Percentiles rank a stretch among this genome's conserved stretches.
Conservation (phyloP, 1,140 invertebrate species). For the Callitettix versicolor region DNA sequence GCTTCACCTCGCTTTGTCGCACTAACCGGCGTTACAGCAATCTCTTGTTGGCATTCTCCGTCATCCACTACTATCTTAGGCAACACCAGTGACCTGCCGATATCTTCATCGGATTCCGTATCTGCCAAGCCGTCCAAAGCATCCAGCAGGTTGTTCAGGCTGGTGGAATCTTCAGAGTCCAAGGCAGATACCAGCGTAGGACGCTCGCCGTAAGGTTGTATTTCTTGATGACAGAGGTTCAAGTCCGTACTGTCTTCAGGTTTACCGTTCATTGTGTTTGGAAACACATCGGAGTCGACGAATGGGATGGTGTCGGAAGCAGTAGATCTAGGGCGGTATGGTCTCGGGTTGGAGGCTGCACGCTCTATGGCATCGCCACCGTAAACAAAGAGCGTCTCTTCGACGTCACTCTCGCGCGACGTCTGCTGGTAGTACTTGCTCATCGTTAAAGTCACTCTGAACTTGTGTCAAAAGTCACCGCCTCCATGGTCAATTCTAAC, state of each 20-base stretch:
- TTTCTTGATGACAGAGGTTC: neutral
- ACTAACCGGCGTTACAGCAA: neutral
- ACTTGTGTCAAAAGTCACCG: too few relatives aligned
- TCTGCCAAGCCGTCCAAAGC: conserved; percentile 17
- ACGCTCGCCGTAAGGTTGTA: neutral
- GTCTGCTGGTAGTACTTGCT: neutral
- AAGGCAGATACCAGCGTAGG: neutral
- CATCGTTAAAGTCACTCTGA: neutral
- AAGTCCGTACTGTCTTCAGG: neutral
- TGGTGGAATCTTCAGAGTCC: conserved; percentile 19
- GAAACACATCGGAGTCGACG: conserved; percentile 13
- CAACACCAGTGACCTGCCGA: neutral
- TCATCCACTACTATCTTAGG: neutral
- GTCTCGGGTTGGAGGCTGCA: neutral
- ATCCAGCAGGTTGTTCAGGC: conserved; percentile 22
- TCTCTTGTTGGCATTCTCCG: neutral
- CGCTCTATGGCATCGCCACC: neutral
- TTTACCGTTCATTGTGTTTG: neutral
- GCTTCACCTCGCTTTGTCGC: too few relatives aligned
- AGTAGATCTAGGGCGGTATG: conserved; percentile 16
- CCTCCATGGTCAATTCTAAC: too few relatives aligned
- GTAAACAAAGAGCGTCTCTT: neutral
- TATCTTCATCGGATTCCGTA: neutral
- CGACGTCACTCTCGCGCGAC: neutral
- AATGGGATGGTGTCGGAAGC: conserved; percentile 22